Conservation (phyloP, 2,888 invertebrate genomes). For the Microchrysa polita region DNA sequence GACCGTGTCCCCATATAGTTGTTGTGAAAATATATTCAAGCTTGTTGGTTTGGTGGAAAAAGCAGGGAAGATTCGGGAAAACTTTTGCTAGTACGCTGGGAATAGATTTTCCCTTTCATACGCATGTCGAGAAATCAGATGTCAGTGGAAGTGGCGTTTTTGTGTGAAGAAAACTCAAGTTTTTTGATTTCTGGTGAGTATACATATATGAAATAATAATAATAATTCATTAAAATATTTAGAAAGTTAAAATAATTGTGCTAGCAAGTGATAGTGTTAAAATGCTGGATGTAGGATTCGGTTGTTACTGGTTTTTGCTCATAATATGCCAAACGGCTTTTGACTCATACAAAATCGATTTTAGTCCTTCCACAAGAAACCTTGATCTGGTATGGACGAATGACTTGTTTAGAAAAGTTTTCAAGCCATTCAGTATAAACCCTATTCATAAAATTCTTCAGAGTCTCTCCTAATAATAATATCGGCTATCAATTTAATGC, state of each 20-base stretch:
- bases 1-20: not conserved
- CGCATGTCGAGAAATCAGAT: conserved; percentile 40
- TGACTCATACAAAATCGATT: conserved; percentile 31
- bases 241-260: not conserved
- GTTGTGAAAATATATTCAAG: conserved; percentile 16
- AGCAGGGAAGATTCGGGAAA: conserved; percentile 8
- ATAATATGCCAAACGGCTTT: not conserved
- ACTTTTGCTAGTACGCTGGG: not conserved
- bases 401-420: too few species aligned
- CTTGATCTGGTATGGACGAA: not conserved
- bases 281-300: not conserved
- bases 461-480: too few species aligned
- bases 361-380: conserved; percentile 32
- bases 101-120: conserved; percentile 11
- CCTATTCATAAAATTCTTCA: too few species aligned
- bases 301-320: not conserved
- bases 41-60: not conserved
- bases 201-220: not conserved
- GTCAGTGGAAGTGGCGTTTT: conserved; percentile 44
- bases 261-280: not conserved
- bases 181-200: conserved; percentile 27
- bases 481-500: too few species aligned
- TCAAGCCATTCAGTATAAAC: too few species aligned
- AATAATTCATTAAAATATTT: too few species aligned
- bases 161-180: conserved; percentile 30